Evolutionary conservation across 2,113 vertebrate genomes (phyloP).

Genomic region (Perca flavescens): DNA sequence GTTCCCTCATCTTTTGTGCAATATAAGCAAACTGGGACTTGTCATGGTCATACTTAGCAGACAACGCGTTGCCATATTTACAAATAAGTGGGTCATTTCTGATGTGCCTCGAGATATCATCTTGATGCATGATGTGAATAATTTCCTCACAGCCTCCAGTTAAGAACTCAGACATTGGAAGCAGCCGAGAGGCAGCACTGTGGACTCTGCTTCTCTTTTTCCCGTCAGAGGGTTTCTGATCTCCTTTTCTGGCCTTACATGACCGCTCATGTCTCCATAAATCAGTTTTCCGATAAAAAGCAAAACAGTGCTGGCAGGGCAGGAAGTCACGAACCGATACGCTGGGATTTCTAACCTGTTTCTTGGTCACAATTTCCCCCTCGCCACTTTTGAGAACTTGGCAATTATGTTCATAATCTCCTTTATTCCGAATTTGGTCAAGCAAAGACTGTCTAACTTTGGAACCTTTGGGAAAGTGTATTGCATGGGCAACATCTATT

Average conservation of each 20-base stretch:
- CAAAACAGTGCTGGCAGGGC: conserved; percentile 77
- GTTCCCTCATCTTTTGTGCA: conserved; percentile 80
- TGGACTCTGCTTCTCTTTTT: conserved; percentile 21
- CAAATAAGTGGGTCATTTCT: conserved; percentile 79
- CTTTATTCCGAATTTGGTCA: conserved; percentile 76
- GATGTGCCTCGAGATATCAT: conserved; percentile 74
- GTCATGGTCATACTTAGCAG: conserved; percentile 72
- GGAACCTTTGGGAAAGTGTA: conserved; percentile 77
- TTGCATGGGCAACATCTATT: conserved; percentile 72
- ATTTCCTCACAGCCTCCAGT: conserved; percentile 77
- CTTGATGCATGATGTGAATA: conserved; percentile 80
- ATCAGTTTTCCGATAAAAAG: conserved; percentile 78
- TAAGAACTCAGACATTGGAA: conserved; percentile 70
- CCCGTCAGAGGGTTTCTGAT: conserved; percentile 46
- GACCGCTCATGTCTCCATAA: conserved; percentile 77
- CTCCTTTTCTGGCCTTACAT: conserved; percentile 71
- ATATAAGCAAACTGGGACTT: conserved; percentile 81
- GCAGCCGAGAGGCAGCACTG: conserved; percentile 46
- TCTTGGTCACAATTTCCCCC: conserved; percentile 66
- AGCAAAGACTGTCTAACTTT: conserved; percentile 74
- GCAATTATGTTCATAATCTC: conserved; percentile 74
- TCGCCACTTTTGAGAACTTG: conserved; percentile 67
- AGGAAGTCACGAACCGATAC: conserved; percentile 73
- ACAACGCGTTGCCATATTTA: conserved; percentile 78
- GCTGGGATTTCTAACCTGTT: conserved; percentile 49